Base-by-base conservation (phyloP, 2,888 invertebrate species). In the Boloria selene region DNA sequence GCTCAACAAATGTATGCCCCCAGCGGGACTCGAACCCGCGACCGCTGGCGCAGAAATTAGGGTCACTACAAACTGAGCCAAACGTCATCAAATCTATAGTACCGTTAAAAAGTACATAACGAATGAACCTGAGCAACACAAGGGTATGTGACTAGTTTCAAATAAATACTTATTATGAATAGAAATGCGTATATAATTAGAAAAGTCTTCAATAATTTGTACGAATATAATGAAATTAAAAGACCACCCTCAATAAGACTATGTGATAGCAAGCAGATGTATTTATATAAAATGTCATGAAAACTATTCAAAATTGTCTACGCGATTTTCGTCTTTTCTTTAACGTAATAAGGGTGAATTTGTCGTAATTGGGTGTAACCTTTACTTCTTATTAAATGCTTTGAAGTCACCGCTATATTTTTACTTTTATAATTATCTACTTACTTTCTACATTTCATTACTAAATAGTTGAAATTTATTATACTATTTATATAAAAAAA, bases 361-460 rank as follows among this genome's bases (percentile, higher is more conserved):
- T 5, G 4, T 38, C 31, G 18, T 18, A 44, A 45, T 6, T 38
- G 13, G 1, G 14, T 1, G 18, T 55, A 55, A 22, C 22, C 44
- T 55, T 55, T 55, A 13, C 31, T 38, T 3, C 31, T 38, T 17
- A 55, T 18, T 64, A 42, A 60, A 56, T 60, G 59, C 69, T 70
- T 70, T 72, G 69, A 62, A 55, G 65, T 54, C 45, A 62, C 69
- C 71, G 73, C 70, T 18, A 22, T 55, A 55, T 55, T 55, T 52
- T 55, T 18, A 14, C n/a, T 4, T 18, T 18, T 55, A 14, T 18
- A n/a, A 49, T 16, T 16, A n/a, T 50, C 17, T 18, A 17, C 17
- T n/a, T 50, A 17, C 17, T 18, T 50, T 50, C 7, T 31, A 31
- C 10, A 22, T 52, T n/a, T n/a, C 13, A 13, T 13, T 51, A 50